phyloP scores from a whole-genome alignment of 2,113 vertebrate genomes.

The Onychostoma macrolepis region DNA sequence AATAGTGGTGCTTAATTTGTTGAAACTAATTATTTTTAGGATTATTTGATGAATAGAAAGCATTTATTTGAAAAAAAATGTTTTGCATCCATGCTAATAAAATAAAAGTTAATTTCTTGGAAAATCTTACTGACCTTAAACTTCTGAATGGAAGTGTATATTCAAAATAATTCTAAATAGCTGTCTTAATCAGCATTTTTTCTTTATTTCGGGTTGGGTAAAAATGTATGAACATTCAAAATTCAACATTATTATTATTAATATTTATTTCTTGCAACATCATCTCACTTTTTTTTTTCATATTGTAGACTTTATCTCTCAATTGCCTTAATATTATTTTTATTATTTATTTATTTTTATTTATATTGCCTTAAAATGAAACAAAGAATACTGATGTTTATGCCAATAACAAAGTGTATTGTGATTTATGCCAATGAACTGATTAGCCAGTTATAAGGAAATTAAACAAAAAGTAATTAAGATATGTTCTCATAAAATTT shows the following conservation, averaged over 20 bases:
- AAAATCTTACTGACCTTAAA: not conserved
- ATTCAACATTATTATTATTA: not conserved
- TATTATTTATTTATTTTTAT: not conserved
- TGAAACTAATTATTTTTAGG: not conserved
- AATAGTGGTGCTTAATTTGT: not conserved
- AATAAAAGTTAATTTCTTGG: not conserved
- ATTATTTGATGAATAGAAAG: not conserved
- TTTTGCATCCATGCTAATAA: not conserved
- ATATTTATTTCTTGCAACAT: not conserved
- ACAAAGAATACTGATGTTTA: not conserved
- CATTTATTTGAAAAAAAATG: not conserved
- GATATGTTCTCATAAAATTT: not conserved
- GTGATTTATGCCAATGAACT: not conserved
- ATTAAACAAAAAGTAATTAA: not conserved
- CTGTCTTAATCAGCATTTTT: not conserved
- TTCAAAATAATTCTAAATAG: not conserved
- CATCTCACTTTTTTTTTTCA: not conserved
- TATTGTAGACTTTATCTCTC: not conserved
- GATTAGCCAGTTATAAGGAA: not conserved
- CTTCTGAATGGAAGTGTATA: not conserved
- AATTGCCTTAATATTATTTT: not conserved
- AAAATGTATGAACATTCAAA: not conserved
- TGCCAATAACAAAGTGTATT: not conserved
- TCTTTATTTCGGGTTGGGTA: not conserved
- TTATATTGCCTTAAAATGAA: not conserved